A percentile compares a stretch with the other conserved stretches of the same genome.
Evolutionary conservation across 1,140 invertebrate species (phyloP).

Genomic region (Drosophila melanica): DNA sequence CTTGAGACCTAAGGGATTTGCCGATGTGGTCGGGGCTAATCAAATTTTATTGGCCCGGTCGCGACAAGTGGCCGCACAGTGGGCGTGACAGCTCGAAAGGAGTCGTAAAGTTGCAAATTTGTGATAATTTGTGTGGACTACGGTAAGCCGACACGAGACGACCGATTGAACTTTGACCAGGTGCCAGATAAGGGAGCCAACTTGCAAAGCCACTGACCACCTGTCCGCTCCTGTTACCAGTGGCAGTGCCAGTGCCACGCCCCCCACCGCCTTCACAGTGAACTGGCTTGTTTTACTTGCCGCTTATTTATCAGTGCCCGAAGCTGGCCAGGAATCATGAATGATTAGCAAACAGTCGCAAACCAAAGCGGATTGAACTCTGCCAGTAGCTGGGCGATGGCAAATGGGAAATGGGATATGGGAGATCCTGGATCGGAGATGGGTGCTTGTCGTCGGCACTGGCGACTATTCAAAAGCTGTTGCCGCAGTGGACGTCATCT

Average conservation of each 20-base stretch:
- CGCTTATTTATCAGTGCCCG: constrained; percentile 66
- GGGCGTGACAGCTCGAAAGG: constrained; percentile 4
- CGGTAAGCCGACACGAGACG: constrained; percentile 50
- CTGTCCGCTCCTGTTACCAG: too few relatives aligned
- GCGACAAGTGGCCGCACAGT: constrained; percentile 28
- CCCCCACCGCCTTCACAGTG: background rate
- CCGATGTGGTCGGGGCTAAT: constrained; percentile 47
- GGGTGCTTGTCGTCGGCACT: background rate
- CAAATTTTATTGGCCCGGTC: constrained; percentile 70
- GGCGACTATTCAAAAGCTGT: constrained; percentile 50
- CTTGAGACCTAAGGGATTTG: constrained; percentile 38
- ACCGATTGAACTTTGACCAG: constrained; percentile 59
- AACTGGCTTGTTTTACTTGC: constrained; percentile 48
- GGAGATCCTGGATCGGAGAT: background rate
- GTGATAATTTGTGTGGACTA: constrained; percentile 18
- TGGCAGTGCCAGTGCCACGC: too few relatives aligned
- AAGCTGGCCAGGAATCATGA: constrained; percentile 57
- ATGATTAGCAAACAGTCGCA: constrained; percentile 59
- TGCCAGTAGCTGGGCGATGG: background rate
- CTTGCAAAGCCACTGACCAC: constrained; percentile 3
- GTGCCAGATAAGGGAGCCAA: constrained; percentile 13
- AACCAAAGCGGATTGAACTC: constrained; percentile 30
- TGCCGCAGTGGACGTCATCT: constrained; percentile 64
- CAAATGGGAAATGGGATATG: background rate
- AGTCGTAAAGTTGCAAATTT: constrained; percentile 21